A percentile compares a stretch with the other conserved stretches of the same genome.
phyloP scores from a whole-genome alignment of 37 sponge, comb jelly and placozoan species.

The Eunapius fragilis region DNA sequence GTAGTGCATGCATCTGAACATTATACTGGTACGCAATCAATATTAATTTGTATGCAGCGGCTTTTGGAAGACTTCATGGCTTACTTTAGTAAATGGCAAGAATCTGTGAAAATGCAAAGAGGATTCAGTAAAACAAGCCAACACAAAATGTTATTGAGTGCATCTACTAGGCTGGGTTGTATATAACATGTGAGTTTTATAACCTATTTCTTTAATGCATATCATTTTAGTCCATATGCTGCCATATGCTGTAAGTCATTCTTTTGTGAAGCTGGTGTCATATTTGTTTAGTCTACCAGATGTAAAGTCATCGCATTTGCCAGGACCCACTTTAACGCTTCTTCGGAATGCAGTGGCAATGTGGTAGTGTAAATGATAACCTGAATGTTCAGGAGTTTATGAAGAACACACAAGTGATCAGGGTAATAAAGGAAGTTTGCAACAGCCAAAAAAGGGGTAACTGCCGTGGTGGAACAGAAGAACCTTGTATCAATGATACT shows the following conservation, averaged over 20 bases:
- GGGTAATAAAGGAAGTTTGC: conserved; percentile 22
- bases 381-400: conserved; percentile 36
- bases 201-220: not conserved
- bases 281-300: conserved; percentile 23
- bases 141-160: conserved; percentile 13
- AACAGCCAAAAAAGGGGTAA: conserved; percentile 18
- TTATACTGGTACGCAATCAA: not conserved
- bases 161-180: conserved; percentile 17
- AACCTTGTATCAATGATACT: not conserved
- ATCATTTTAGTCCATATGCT: not conserved
- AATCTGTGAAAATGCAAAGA: conserved; percentile 1
- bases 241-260: not conserved
- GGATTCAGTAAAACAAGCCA: conserved; percentile 9
- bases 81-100: conserved; percentile 24
- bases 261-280: conserved; percentile 30
- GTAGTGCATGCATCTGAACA: not conserved
- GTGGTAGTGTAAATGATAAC: conserved; percentile 32
- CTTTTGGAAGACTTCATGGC: conserved; percentile 13
- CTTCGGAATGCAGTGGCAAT: conserved; percentile 15
- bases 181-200: conserved; percentile 27
- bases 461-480: conserved; percentile 14
- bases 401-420: conserved; percentile 40
- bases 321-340: conserved; percentile 34
- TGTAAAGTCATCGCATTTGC: conserved; percentile 27
- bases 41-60: not conserved